Evolutionary conservation across 2,797 vertebrate species (phyloP), one percentile per base, ranked within the genome.

Genomic region (Enteromius radiatus): DNA sequence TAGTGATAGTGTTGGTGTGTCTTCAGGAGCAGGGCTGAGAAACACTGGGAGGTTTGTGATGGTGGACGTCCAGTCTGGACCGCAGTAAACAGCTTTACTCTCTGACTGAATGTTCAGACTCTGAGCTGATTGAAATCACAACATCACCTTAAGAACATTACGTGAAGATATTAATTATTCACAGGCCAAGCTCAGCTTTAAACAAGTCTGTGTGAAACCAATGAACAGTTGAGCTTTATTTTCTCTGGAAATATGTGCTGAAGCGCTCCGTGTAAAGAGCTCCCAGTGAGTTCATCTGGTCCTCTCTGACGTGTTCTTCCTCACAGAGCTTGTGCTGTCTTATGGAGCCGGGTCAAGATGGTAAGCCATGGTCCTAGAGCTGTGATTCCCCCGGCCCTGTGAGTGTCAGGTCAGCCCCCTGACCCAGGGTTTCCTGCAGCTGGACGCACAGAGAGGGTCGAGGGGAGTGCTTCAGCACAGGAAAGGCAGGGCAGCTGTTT

Each of bases 281-380:
- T 88, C 81, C 83, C 84, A 82, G 86, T 89, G 85, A 90, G 84
- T 87, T 89, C 64, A 89, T 87, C 90, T 88, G 87, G 87, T 89
- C 86, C 86, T 82, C 86, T 90, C 84, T 87, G 89, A 87, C 80
- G 61, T 67, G 78, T 78, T 87, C 84, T 89, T 76, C 61, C 68
- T 78, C 80, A 36, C 49, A 76, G 86, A 81, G 38, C 52, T 0
- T 14, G 8, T 52, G 74, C 81, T 54, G 49, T 28, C 23, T 31
- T 65, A 65, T 4, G 7, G n/a, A 78, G 63, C 54, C 36, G 3
- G 23, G 70, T 28, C 43, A 8, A 63, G 59, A 71, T 47, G 59
- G 12, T 17, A 28, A 64, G 10, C 26, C 61, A 0, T 12, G 26
- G 11, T 21, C 11, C 59, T 11, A 26, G 21, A 23, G 11, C 17